Evolutionary conservation across 2,888 invertebrate species (phyloP).

Genomic region (Loripinus fragilis): DNA sequence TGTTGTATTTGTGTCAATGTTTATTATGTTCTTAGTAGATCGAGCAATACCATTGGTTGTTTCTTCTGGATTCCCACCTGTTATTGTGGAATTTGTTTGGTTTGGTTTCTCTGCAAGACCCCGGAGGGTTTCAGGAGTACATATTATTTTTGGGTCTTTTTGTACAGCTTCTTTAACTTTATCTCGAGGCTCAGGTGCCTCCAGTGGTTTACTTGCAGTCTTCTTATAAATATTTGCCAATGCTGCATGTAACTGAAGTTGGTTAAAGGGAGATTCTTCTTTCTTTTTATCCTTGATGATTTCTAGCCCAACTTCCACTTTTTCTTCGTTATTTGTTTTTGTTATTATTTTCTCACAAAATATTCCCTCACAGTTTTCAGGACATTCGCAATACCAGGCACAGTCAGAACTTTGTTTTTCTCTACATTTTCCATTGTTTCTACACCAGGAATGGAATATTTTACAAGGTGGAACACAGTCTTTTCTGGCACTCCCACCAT

Average conservation of each 20-base stretch:
- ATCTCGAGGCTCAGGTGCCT: background rate
- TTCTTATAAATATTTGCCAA: conserved; percentile 29
- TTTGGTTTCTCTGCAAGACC: background rate
- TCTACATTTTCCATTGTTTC: conserved; percentile 56
- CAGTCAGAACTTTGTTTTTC: conserved; percentile 43
- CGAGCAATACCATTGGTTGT: background rate
- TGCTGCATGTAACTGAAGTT: conserved; percentile 34
- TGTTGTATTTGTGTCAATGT: background rate
- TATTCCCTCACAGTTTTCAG: conserved; percentile 53
- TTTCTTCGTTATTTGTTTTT: conserved; percentile 4
- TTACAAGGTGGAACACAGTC: conserved; percentile 48
- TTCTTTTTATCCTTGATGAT: conserved; percentile 28
- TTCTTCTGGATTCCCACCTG: too few species aligned
- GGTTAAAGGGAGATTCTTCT: conserved; percentile 36
- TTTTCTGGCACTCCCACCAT: conserved; percentile 13
- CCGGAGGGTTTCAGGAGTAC: background rate
- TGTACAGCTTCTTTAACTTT: background rate
- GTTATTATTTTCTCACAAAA: conserved; percentile 56
- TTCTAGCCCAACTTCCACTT: conserved; percentile 18
- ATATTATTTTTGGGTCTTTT: background rate
- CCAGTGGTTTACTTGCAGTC: background rate
- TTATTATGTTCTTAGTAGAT: background rate
- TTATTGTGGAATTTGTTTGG: background rate
- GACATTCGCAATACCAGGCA: conserved; percentile 60
- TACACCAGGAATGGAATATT: conserved; percentile 52